Evolutionary conservation across 2,113 vertebrate genomes (phyloP), one percentile per base, ranked within the genome.

Genomic region (Strigops habroptila): DNA sequence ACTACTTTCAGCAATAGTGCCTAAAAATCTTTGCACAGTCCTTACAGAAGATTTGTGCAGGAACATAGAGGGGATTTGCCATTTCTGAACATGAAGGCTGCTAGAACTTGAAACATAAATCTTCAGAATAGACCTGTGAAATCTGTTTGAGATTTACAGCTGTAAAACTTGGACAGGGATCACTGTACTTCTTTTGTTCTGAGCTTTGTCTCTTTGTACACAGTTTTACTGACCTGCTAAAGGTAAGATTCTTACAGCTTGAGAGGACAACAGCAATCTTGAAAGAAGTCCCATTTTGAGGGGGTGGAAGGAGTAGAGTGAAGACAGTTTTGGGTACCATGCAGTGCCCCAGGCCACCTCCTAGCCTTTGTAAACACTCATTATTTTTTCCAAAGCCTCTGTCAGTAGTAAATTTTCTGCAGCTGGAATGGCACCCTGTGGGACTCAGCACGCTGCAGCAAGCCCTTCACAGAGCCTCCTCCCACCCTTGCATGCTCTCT

Each of bases 331-430:
- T 15, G 28, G 39, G 67, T 80, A 80, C 31, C 25, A 14, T 43
- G 27, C 35, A 80, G 60, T 87, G 87, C 69, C 62, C 6, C 77
- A 82, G 70, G 86, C 53, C 44, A 74, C 69, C 59, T 83, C 44
- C 33, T 44, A 69, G 39, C 14, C 37, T 59, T 69, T 65, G 44
- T 31, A 92, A 74, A 76, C 23, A 24, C 8, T 57, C 48, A 46
- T 89, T 84, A 53, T 60, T 92, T 86, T 96, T 96, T 80, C 80
- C 86, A 81, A 52, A 91, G 68, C n/a, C 44, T 69, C 4, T 52
- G 33, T 74, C 24, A 49, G 44, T 69, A 91, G 49, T 57, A 88
- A 67, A 82, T 63, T 94, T 64, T 33, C 57, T 87, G 21, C 59
- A 76, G 18, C 35, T 80, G 85, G 59, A 63, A 81, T 18, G 15